Evolutionary conservation across 2,797 vertebrate genomes (phyloP), one percentile per base, ranked within the genome.

Genomic region (Myotis daubentonii): DNA sequence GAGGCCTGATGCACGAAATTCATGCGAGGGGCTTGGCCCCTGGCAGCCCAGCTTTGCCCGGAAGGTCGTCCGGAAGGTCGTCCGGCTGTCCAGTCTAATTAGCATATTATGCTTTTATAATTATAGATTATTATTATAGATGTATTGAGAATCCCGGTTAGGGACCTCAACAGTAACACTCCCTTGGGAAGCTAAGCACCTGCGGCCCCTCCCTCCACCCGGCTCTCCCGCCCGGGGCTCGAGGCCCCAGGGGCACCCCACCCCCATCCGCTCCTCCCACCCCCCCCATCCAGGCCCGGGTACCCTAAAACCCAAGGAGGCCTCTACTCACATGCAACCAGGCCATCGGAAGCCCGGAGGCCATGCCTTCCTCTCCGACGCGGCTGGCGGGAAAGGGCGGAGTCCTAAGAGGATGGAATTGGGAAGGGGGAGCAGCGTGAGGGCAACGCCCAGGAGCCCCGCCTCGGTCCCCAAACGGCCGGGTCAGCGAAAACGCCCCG

Each of bases 311-410:
- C 41, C 72, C 28, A 36, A 78, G 78, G 51, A 51, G 38, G 33
- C 57, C 74, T 74, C 87, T 95, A 97, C 97, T 97, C 95, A 97
- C 97, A 70, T 16, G 83, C 41, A 91, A 53, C 96, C 96, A 94
- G 55, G 74, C 22, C 47, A 79, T 87, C 23, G 78, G 84, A 44
- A 82, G 92, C 47, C 87, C 65, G 38, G 95, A 84, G 20, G 84
- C 66, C 96, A 95, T 96, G 28, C 15, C 87, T 62, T 85, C 23
- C 87, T 65, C 60, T 66, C 87, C 51, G 10, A n/a, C 3, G 41
- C 60, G 71, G 55, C 36, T 79, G 17, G 70, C 3, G 36, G 44
- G 49, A 30, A 49, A 16, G 8, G 65, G 38, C 65, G 44, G 65
- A 57, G 71, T 71, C 80, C 96, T 94, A 76, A 53, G 70, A 51